phyloP scores from a whole-genome alignment of 2,888 invertebrate genomes.

The Terebella lapidaria region DNA sequence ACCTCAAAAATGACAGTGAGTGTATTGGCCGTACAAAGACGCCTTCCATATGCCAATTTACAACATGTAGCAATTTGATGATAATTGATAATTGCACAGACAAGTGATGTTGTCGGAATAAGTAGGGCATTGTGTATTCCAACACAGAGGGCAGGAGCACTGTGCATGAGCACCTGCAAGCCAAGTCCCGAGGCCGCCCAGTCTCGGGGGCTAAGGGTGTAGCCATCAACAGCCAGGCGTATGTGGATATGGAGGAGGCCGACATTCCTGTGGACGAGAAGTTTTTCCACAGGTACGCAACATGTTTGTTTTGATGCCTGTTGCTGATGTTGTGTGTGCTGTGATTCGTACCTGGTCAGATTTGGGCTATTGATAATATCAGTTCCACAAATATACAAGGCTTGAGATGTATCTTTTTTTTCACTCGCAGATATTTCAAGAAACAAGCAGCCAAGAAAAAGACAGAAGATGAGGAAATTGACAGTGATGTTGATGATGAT shows the following conservation, averaged over 20 bases:
- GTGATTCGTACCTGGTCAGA: no score
- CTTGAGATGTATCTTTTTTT: background rate
- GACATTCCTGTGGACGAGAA: slow-evolving; percentile 85
- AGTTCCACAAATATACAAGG: background rate
- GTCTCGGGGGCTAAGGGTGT: background rate
- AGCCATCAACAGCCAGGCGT: slow-evolving; percentile 69
- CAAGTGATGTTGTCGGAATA: no score
- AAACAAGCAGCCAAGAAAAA: slow-evolving; percentile 41
- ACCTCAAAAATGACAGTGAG: slow-evolving; percentile 1
- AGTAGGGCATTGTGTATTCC: no score
- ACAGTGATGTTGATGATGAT: slow-evolving; percentile 68
- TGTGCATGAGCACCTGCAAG: background rate
- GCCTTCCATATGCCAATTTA: no score
- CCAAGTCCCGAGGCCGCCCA: background rate
- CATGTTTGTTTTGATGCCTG: no score
- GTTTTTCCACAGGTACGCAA: slow-evolving; percentile 68
- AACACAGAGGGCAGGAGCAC: no score
- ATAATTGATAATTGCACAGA: no score
- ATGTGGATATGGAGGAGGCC: slow-evolving; percentile 61
- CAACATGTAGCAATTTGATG: no score
- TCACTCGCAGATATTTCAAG: slow-evolving; percentile 40
- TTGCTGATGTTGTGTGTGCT: no score
- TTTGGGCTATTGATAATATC: no score
- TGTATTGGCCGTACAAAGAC: no score
- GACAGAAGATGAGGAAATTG: slow-evolving; percentile 55